Conservation (phyloP, 1,140 invertebrate genomes). For the Pseudomyrmex gracilis region DNA sequence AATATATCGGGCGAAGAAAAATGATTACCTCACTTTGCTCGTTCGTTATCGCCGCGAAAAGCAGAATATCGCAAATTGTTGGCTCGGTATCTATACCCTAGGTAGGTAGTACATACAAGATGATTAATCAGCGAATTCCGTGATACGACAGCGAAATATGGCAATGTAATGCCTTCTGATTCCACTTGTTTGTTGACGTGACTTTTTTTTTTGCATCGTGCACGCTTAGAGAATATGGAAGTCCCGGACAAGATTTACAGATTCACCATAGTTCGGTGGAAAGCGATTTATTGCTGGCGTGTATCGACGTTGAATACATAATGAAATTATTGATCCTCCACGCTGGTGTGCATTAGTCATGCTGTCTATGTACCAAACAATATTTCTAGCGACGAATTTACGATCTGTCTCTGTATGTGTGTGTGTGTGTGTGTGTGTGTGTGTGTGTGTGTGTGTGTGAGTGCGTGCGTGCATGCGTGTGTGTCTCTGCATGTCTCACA, state of each 20-base stretch:
- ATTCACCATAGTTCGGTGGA: slow-evolving; percentile 39
- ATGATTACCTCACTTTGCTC: slow-evolving; percentile 58
- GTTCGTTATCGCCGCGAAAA: slow-evolving; percentile 60
- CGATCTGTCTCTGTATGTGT: slow-evolving; percentile 3
- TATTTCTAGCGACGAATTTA: slow-evolving; percentile 55
- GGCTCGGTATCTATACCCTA: neutral
- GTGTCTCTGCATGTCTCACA: neutral
- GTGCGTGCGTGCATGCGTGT: neutral
- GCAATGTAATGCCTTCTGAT: slow-evolving; percentile 56
- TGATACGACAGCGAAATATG: slow-evolving; percentile 42
- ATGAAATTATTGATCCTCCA: slow-evolving; percentile 57
- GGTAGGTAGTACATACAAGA: slow-evolving; percentile 5
- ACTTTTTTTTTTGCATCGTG: slow-evolving; percentile 29
- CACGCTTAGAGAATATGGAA: slow-evolving; percentile 48
- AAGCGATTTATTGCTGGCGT: slow-evolving; percentile 48
- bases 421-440: neutral
- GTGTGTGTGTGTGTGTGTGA: neutral
- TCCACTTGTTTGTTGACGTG: slow-evolving; percentile 28
- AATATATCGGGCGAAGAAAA: slow-evolving; percentile 54
- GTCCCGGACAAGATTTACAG: slow-evolving; percentile 52
- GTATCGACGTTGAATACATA: slow-evolving; percentile 61
- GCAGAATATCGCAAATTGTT: slow-evolving; percentile 61
- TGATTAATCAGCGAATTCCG: slow-evolving; percentile 64
- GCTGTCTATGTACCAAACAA: slow-evolving; percentile 56
- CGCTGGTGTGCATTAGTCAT: slow-evolving; percentile 55